Percentiles rank a stretch among this genome's conserved stretches.
Evolutionary conservation across 2,113 vertebrate genomes (phyloP).

Genomic region (Ivindomyrus marchei): DNA sequence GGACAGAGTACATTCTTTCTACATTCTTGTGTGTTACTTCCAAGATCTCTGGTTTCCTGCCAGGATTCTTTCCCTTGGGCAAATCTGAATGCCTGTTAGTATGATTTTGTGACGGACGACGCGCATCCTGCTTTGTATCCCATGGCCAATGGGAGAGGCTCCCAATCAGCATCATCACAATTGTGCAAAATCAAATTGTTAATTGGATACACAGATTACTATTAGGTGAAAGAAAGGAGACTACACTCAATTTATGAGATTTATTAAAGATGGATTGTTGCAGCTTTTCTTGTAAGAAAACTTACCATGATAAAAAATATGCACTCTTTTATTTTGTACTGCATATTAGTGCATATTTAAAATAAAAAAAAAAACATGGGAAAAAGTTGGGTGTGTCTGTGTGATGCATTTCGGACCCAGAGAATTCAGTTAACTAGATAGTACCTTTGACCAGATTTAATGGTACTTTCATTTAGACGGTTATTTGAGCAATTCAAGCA

Average conservation of each 20-base stretch:
- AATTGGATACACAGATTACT: background rate
- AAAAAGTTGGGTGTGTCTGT: background rate
- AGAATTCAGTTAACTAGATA: background rate
- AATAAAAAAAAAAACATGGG: background rate
- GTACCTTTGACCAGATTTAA: background rate
- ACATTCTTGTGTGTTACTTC: background rate
- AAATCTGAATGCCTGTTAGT: background rate
- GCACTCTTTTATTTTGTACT: constrained; percentile 13
- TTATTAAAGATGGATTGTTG: background rate
- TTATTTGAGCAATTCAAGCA: background rate
- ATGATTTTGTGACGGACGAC: background rate
- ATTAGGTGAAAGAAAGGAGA: background rate
- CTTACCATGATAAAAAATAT: background rate
- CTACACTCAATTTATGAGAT: background rate
- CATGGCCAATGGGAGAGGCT: background rate
- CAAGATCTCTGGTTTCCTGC: background rate
- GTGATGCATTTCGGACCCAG: background rate
- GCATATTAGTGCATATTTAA: constrained; percentile 1
- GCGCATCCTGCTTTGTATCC: background rate
- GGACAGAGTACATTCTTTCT: background rate
- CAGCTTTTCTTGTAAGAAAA: constrained; percentile 1
- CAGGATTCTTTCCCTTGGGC: background rate
- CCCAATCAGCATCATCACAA: background rate
- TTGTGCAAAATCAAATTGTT: background rate
- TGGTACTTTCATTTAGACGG: background rate